Conservation (phyloP, 2,113 vertebrate genomes). For the Pheucticus melanocephalus region DNA sequence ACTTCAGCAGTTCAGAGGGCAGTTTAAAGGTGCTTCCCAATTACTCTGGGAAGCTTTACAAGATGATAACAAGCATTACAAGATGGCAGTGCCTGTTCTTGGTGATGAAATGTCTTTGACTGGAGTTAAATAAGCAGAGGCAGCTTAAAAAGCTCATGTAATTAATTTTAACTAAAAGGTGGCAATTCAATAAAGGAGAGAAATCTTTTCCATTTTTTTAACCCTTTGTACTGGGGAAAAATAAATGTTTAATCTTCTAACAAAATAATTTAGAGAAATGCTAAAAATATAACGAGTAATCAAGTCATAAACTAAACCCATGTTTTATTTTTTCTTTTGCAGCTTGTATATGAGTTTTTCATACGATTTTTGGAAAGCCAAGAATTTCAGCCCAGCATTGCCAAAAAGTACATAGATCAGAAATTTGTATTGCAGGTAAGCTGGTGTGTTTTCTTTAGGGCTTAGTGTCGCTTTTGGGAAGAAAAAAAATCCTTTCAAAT, state of each 20-base stretch:
- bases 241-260: background rate
- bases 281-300: background rate
- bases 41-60: background rate
- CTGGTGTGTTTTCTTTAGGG: background rate
- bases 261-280: background rate
- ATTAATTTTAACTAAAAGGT: background rate
- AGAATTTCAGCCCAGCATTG: constrained; percentile 99
- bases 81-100: background rate
- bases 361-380: constrained; percentile 99
- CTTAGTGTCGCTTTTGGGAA: background rate
- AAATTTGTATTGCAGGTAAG: constrained; percentile 99
- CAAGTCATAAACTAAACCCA: background rate
- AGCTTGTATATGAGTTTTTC: constrained; percentile 99
- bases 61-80: background rate
- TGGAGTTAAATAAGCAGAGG: constrained; percentile 37
- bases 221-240: background rate
- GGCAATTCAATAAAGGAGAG: background rate
- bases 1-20: constrained; percentile 19
- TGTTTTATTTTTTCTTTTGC: constrained; percentile 32
- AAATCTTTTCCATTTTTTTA: background rate
- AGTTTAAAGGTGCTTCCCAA: constrained; percentile 10
- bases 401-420: constrained; percentile 99
- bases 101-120: background rate
- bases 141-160: background rate
- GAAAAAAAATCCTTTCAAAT: background rate